Evolutionary conservation across 2,888 invertebrate genomes (phyloP), one percentile per base, ranked within the genome.

Genomic region (Apamea sordens): DNA sequence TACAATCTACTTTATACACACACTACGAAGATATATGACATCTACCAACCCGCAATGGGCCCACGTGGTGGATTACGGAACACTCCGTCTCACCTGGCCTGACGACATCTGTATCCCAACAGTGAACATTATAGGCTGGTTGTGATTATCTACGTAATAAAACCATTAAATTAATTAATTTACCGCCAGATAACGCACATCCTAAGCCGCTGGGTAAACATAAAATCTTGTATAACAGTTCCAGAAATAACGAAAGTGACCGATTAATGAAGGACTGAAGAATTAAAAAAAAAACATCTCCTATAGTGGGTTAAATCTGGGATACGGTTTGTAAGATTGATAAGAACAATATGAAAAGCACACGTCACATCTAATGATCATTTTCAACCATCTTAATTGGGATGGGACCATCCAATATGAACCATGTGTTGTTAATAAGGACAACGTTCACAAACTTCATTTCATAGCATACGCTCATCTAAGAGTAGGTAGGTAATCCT

Each of bases 371-470:
- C 36, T 5, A 11, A 59, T n/a, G 10, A 53, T 15, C 4, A 56
- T 56, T 65, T 56, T 32, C 0, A 41, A 32, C 15, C 11, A 21
- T 13, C 18, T 1, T 80, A 56, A 77, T 44, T 28, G n/a, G 21
- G 15, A 18, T 36, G n/a, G 21, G 15, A 13, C 28, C n/a, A 73
- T 44, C 41, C 47, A 47, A 56, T 73, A 21, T 68, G 69, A 44
- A 28, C 21, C 13, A 74, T 74, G 63, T 28, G 79, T 79, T 67
- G 0, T 64, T 80, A 53, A 72, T 68, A 50, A 67, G 36, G 10
- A 24, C 70, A 47, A 64, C 6, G 36, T 36, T 72, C 44, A 41
- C 67, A 28, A 41, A 63, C 59, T 76, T 68, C 59, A 69, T 70
- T 59, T 59, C 53, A 65, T 0, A 56, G 21, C 32, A 64, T 67